Evolutionary conservation across 2,113 vertebrate genomes (phyloP).

Genomic region (Calonectris borealis): DNA sequence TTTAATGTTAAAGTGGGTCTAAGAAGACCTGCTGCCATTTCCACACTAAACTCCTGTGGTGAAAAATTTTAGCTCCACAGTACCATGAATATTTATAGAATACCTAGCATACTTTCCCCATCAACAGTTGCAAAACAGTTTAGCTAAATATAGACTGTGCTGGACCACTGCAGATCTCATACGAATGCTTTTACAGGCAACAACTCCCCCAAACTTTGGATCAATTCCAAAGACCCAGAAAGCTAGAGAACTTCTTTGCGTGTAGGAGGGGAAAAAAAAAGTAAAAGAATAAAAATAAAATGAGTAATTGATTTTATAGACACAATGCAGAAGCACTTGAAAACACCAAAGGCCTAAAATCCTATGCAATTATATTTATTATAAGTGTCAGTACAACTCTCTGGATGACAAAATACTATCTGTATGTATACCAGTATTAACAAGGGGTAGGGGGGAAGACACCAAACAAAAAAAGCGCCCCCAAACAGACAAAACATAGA

Average conservation of each 20-base stretch:
- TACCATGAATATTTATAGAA: slow-evolving; percentile 7
- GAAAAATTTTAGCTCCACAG: not conserved
- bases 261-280: not conserved
- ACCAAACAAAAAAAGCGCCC: not conserved
- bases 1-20: not conserved
- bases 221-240: slow-evolving; percentile 30
- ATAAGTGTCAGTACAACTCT: not conserved
- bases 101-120: slow-evolving; percentile 60
- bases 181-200: slow-evolving; percentile 31
- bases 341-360: not conserved
- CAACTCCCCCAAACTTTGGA: not conserved
- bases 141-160: slow-evolving; percentile 64
- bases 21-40: not conserved
- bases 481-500: not conserved
- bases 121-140: slow-evolving; percentile 60
- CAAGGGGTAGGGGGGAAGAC: too few relatives aligned
- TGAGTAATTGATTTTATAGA: not conserved
- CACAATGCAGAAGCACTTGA: not conserved
- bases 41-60: not conserved
- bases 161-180: slow-evolving; percentile 43
- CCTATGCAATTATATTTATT: not conserved
- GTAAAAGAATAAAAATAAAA: not conserved
- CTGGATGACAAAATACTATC: not conserved
- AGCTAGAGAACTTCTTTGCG: not conserved
- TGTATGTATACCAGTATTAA: not conserved